Evolutionary conservation across 2,888 invertebrate species (phyloP).

Genomic region (Timema cristinae): DNA sequence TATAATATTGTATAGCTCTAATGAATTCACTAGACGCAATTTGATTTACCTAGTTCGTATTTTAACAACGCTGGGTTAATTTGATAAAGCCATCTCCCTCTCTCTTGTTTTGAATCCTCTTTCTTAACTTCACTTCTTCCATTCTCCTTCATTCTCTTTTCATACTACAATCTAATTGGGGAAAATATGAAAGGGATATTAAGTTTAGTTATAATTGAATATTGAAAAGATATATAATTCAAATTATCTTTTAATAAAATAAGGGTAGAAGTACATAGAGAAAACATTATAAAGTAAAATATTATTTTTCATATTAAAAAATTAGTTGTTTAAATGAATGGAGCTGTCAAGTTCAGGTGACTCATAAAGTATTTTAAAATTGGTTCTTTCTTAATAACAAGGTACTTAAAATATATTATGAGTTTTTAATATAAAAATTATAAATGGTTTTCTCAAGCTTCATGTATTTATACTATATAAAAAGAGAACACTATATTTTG

Average conservation of each 20-base stretch:
- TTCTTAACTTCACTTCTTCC: neutral
- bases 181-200: conserved; percentile 28
- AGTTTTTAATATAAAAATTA: too few relatives aligned
- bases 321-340: too few relatives aligned
- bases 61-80: conserved; percentile 27
- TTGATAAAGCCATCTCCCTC: conserved; percentile 22
- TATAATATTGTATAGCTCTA: conserved; percentile 21
- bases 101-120: conserved; percentile 1
- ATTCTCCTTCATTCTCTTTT: neutral
- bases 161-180: conserved; percentile 23
- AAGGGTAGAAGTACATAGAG: too few relatives aligned
- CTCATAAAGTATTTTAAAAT: too few relatives aligned
- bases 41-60: conserved; percentile 26
- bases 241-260: conserved; percentile 14
- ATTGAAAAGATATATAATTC: conserved; percentile 23
- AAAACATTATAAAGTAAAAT: too few relatives aligned
- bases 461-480: too few relatives aligned
- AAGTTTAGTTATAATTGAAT: conserved; percentile 28
- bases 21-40: conserved; percentile 26
- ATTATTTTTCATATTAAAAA: too few relatives aligned
- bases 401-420: too few relatives aligned
- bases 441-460: too few relatives aligned
- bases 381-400: too few relatives aligned
- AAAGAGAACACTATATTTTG: too few relatives aligned
- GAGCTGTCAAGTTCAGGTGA: too few relatives aligned